These are phyloP conservation scores for Enteromius radiatus DNA, from an alignment of 2,797 vertebrate species.

Conservation along the genomic window DNA sequence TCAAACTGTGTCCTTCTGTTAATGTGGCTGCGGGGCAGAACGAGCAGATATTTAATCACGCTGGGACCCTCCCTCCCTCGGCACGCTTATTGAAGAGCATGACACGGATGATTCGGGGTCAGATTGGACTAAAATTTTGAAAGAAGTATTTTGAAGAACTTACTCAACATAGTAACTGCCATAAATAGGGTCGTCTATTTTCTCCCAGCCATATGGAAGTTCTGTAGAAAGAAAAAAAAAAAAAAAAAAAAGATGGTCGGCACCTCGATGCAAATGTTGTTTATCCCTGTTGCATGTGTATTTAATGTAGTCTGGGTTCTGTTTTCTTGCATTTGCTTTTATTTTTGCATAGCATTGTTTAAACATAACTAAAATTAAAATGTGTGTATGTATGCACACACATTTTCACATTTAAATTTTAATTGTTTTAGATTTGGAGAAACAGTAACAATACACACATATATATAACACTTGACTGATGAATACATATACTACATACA, in stretches of 20 bases:
- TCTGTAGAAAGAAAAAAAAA: conserved; percentile 75
- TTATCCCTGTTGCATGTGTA: neutral
- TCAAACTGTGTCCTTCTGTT: conserved; percentile 99
- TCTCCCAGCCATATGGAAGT: conserved; percentile 95
- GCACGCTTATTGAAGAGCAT: conserved; percentile 19
- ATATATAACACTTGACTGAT: neutral
- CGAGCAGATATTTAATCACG: conserved; percentile 47
- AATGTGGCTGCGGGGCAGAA: conserved; percentile 86
- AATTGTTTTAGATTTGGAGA: neutral
- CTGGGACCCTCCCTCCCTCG: conserved; percentile 22
- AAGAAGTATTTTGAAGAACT: conserved; percentile 73
- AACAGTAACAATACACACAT: neutral
- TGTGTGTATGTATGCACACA: neutral
- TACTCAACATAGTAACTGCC: conserved; percentile 95
- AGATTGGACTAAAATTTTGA: conserved; percentile 34
- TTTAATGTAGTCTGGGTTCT: conserved; percentile 25
- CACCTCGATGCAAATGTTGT: conserved; percentile 21
- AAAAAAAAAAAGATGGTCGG: conserved; percentile 67
- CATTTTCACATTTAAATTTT: neutral
- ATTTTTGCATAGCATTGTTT: neutral
- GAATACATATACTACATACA: neutral
- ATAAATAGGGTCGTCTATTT: conserved; percentile 93
- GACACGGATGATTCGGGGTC: neutral
- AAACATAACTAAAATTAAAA: too few relatives aligned
- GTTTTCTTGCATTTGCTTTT: neutral